Evolutionary conservation across 2,888 invertebrate genomes (phyloP).

Genomic region (Hoplodrina ambigua): DNA sequence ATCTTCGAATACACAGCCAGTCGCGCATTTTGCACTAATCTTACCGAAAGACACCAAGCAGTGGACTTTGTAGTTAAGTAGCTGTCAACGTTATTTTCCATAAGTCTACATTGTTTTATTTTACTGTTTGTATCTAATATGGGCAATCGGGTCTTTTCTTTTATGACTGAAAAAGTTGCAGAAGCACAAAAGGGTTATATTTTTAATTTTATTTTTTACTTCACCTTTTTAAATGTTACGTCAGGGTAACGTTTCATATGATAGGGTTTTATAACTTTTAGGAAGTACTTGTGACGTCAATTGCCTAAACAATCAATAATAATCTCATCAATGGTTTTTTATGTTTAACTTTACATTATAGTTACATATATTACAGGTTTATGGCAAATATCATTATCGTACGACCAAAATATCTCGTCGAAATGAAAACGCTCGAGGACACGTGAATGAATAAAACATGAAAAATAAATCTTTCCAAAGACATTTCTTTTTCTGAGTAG

Average conservation of each 20-base stretch:
- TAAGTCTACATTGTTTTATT: not conserved
- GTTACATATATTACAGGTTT: constrained; percentile 63
- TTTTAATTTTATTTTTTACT: not conserved
- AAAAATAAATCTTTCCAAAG: constrained; percentile 86
- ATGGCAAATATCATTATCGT: constrained; percentile 85
- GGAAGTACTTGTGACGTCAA: not conserved
- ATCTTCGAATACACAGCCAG: constrained; percentile 87
- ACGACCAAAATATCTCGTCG: constrained; percentile 81
- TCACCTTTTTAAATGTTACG: not conserved
- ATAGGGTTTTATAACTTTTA: not conserved
- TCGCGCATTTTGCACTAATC: constrained; percentile 88
- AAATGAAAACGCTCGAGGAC: constrained; percentile 87
- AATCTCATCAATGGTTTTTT: not conserved
- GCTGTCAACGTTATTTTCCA: constrained; percentile 29
- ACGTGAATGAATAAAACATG: constrained; percentile 88
- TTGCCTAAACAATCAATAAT: no score
- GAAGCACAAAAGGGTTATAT: not conserved
- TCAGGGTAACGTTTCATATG: not conserved
- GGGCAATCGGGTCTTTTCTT: not conserved
- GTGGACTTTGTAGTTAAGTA: constrained; percentile 45
- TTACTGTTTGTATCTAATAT: not conserved
- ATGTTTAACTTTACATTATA: constrained; percentile 51
- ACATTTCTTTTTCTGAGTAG: constrained; percentile 78
- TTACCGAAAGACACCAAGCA: constrained; percentile 77
- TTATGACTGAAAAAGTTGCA: no score